A percentile compares a stretch with the other conserved stretches of the same genome.
Evolutionary conservation across 2,797 vertebrate genomes (phyloP).

Genomic region (Aulostomus chinensis): DNA sequence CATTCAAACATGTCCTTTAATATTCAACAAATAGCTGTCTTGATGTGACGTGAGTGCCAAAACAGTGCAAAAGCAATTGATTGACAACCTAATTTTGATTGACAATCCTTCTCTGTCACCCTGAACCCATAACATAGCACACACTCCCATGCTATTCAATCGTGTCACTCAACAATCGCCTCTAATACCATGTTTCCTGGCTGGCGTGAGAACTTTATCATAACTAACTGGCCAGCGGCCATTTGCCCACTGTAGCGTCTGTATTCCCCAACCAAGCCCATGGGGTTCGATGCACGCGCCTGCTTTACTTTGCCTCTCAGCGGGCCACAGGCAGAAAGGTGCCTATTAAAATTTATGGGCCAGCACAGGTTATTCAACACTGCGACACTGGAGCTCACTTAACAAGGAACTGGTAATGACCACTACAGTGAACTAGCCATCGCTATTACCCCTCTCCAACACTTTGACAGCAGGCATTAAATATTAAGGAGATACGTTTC

Average conservation of each 20-base stretch:
- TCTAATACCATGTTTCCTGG: slow-evolving; percentile 32
- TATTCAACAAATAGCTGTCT: slow-evolving; percentile 1
- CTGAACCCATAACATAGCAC: neutral
- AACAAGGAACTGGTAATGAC: slow-evolving; percentile 57
- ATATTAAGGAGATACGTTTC: slow-evolving; percentile 62
- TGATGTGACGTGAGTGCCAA: no score
- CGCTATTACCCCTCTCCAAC: slow-evolving; percentile 32
- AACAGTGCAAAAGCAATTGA: slow-evolving; percentile 25
- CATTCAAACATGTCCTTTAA: neutral
- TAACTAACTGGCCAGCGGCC: slow-evolving; percentile 47
- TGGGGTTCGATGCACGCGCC: slow-evolving; percentile 21
- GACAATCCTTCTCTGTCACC: neutral
- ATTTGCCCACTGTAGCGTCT: slow-evolving; percentile 37
- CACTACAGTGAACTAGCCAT: slow-evolving; percentile 44
- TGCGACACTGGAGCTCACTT: slow-evolving; percentile 45
- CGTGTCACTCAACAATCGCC: slow-evolving; percentile 23
- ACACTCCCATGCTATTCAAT: slow-evolving; percentile 16
- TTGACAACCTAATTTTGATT: no score
- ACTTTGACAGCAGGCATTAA: slow-evolving; percentile 58
- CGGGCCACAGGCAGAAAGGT: slow-evolving; percentile 56
- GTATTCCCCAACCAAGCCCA: slow-evolving; percentile 28
- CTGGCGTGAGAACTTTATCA: slow-evolving; percentile 46
- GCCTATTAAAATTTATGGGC: slow-evolving; percentile 77
- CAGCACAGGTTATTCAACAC: slow-evolving; percentile 53
- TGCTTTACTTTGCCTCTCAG: slow-evolving; percentile 30